Conservation (phyloP, 2,888 invertebrate species). For the Melanargia galathea region DNA sequence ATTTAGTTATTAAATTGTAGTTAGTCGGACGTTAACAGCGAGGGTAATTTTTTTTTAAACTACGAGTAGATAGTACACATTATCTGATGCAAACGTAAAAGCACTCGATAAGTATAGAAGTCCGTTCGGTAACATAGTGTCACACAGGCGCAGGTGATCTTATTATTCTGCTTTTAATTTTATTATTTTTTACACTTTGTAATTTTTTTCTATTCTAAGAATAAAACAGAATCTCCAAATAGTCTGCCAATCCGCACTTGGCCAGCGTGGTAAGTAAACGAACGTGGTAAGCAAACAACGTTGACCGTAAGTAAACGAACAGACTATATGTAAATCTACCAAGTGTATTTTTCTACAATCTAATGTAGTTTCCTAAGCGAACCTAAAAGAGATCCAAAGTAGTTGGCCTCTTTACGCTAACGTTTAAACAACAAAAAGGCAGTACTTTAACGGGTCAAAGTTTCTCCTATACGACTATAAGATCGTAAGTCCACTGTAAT, state of each 20-base stretch:
- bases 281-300: too few species aligned
- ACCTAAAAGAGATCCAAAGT: conserved; percentile 36
- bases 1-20: background rate
- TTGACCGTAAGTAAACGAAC: too few species aligned
- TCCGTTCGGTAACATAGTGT: too few species aligned
- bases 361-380: conserved; percentile 11
- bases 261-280: too few species aligned
- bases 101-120: background rate
- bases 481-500: conserved; percentile 63
- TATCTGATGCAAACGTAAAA: background rate
- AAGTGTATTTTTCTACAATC: background rate
- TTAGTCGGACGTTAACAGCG: background rate
- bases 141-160: too few species aligned
- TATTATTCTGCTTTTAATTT: too few species aligned
- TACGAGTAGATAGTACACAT: too few species aligned
- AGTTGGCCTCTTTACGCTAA: conserved; percentile 48
- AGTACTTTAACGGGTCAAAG: conserved; percentile 60
- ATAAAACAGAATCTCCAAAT: too few species aligned
- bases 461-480: conserved; percentile 54
- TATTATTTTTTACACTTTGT: too few species aligned
- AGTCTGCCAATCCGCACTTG: too few species aligned
- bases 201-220: too few species aligned
- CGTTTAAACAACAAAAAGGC: conserved; percentile 56
- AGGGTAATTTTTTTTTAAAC: too few species aligned
- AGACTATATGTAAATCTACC: background rate